Percentiles rank a stretch among this genome's conserved stretches.
Evolutionary conservation across 2,113 vertebrate species (phyloP).

Genomic region (Campylomormyrus numenius): DNA sequence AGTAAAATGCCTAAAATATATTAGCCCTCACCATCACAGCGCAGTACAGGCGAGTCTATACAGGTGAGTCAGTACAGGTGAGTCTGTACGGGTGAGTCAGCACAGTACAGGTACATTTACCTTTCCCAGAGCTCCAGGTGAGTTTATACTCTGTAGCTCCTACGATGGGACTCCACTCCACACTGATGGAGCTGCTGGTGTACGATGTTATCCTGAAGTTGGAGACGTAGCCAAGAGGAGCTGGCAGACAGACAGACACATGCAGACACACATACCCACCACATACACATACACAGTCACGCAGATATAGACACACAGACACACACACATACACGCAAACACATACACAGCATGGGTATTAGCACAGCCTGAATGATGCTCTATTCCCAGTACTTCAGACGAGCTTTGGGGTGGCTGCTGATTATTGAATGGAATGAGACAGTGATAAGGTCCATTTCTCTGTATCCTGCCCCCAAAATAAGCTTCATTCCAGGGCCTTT

Average conservation of each 20-base stretch:
- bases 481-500: not conserved
- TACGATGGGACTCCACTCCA: slow-evolving; percentile 69
- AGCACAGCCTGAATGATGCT: not conserved
- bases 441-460: not conserved
- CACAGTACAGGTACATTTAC: not conserved
- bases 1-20: not conserved
- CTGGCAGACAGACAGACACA: slow-evolving; percentile 43
- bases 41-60: not conserved
- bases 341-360: not conserved
- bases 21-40: not conserved
- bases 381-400: not conserved
- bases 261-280: not conserved
- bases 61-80: not conserved
- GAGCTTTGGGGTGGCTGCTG: not conserved
- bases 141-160: slow-evolving; percentile 79
- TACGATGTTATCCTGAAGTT: slow-evolving; percentile 73
- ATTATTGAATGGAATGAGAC: not conserved
- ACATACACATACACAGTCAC: not conserved
- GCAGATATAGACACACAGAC: not conserved
- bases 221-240: slow-evolving; percentile 76
- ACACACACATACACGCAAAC: slow-evolving; percentile 12
- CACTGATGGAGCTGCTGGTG: slow-evolving; percentile 62
- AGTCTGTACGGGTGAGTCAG: not conserved
- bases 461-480: not conserved
- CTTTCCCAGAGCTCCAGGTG: slow-evolving; percentile 59